A percentile compares a stretch with the other conserved stretches of the same genome.
phyloP scores from a whole-genome alignment of 2,113 vertebrate genomes.

The Podarcis muralis region DNA sequence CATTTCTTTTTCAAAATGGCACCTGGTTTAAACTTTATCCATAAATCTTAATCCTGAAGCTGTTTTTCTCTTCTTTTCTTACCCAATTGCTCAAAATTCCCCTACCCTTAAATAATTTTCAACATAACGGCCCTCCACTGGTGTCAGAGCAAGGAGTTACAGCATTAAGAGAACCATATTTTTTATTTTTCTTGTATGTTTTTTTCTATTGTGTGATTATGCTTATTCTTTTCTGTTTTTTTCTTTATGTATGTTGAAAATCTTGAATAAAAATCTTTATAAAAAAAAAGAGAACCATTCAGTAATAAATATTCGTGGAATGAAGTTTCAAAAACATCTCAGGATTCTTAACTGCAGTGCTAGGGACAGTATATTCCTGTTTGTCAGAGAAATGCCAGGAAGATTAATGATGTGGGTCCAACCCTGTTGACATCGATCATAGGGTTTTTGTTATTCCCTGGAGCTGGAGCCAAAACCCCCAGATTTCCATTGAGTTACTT shows the following conservation, averaged over 20 bases:
- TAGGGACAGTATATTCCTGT: constrained; percentile 2
- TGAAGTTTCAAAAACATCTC: not conserved
- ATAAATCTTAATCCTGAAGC: not conserved
- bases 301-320: not conserved
- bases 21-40: not conserved
- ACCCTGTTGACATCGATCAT: not conserved
- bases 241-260: too few relatives aligned
- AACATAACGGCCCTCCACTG: not conserved
- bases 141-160: too few relatives aligned
- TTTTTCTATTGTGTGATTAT: too few relatives aligned
- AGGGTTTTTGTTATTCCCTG: not conserved
- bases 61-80: not conserved
- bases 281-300: not conserved
- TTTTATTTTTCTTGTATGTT: too few relatives aligned
- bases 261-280: too few relatives aligned
- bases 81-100: not conserved
- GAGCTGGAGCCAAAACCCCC: not conserved
- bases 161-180: not conserved
- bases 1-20: not conserved
- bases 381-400: not conserved
- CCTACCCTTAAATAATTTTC: not conserved
- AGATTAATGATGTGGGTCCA: not conserved
- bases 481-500: not conserved
- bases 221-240: too few relatives aligned
- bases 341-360: constrained; percentile 36